Base-by-base conservation (phyloP, 2,888 invertebrate species). In the Sesamia inferens region DNA sequence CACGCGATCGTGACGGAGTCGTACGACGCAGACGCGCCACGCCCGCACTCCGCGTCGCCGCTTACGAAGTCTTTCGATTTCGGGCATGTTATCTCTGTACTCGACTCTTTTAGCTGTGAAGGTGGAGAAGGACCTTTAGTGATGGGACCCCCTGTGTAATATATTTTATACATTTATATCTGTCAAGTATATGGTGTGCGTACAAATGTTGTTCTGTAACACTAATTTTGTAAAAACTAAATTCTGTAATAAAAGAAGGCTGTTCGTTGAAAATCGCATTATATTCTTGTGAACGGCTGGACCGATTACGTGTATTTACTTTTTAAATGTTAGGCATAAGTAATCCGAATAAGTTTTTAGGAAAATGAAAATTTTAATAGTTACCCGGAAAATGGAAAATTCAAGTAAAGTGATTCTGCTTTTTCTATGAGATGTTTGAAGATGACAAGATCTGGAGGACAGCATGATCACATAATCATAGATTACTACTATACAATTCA, bases 1-100 rank as follows among this genome's bases (percentile, higher is more conserved):
- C 93, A 91, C 72, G 90, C 86, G 63, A 89, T 83, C 39, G 89
- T 82, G 82, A 88, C 87, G 19, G 90, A 87, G 47, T 89, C 90
- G 85, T 85, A 88, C n/a, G 91, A 83, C 61, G 68, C 72, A 14
- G 75, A 42, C 74, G 73, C n/a, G 48, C 54, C 62, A 63, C 74
- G 81, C 47, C 59, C 80, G 13, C 77, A 79, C 48, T 83, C 84
- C 24, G 87, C 83, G 76, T 88, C 85, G 63, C 86, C 87, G 78
- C 88, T 86, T 69, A 84, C 83, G 48, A 76, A 84, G 71, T 90
- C 88, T 10, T 86, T 78, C 6, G 71, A 68, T 74, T 82, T 81
- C 10, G 83, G 7, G 31, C 75, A 84, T 10, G 80, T 72, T 16
- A 81, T 19, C 19, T 89, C 91, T 0, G 87, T 71, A 55, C n/a